Base-by-base conservation (phyloP, 2,888 invertebrate genomes). In the Endomychus coccineus region DNA sequence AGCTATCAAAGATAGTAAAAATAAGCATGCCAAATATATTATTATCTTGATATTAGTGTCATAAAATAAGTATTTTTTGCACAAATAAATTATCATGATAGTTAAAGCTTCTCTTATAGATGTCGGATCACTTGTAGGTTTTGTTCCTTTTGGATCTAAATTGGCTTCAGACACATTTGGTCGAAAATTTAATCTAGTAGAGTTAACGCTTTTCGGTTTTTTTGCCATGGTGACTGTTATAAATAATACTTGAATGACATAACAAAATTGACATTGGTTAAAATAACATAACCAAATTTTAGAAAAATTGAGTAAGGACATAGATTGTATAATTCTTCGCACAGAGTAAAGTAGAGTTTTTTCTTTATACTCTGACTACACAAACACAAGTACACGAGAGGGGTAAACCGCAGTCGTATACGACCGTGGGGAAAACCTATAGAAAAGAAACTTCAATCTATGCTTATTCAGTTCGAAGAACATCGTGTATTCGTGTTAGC, bases 11-110 rank as follows among this genome's bases (percentile, higher is more conserved):
- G 94, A 94, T 21, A 90, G 73, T 35, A 88, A 59, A 61, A 94
- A 87, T 43, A 94, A 73, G 45, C 81, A 75, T 46, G 80, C 81
- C 54, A 90, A 71, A 67, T 96, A 96, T 19, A 90, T 69, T 6
- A 80, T 83, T 56, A 94, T 82, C 73, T 89, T 90, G 41, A 86
- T 75, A 60, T 82, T 80, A 15, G 83, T 83, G 58, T 91, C 84
- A 52, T 87, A 81, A 61, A 94, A 85, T 40, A 95, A 73, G 7
- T 85, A 76, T 66, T 85, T 90, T 63, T 88, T 86, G 67, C 92
- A 94, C 40, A 88, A 64, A 60, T 88, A 86, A 64, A 94, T 74
- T 25, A 91, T 70, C 73, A 91, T 82, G 63, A 88, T 76, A 16
- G 83, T 70, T 23, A 91, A 67, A 36, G 91, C 79, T 67, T 90